Evolutionary conservation across 2,888 invertebrate species (phyloP), one percentile per base, ranked within the genome.

Genomic region (Sturmia bella): DNA sequence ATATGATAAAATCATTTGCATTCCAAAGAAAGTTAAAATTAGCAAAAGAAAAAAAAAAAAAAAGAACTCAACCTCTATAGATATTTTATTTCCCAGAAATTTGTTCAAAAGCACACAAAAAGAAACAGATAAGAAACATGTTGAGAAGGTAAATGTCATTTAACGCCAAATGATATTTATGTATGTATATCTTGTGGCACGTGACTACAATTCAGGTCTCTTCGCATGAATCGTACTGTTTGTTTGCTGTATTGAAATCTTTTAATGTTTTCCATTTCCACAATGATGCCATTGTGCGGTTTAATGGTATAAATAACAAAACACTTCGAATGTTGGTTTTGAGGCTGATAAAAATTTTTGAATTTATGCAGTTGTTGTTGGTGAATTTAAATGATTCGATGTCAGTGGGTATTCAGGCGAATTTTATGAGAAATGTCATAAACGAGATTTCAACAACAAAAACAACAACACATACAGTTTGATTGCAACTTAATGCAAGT

Each of bases 171-270:
- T 32, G 32, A 4, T 32, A n/a, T 50, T 37, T 32, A 19, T 41
- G 11, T 61, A 15, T 61, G 43, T 61, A 45, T 64, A 48, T 9
- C 19, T 37, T 50, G 19, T 59, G 70, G 37, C 70, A 70, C 70
- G 48, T 70, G 70, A 59, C 56, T 69, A 1, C 4, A 69, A 56
- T 45, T 69, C 21, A 48, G 17, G 24, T 59, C 39, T 48, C 2
- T 15, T 24, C 17, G 12, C 9, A 6, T 32, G 32, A 32, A 32
- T 32, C 9, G 32, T 9, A 32, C 5, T 32, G 32, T n/a, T n/a
- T n/a, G n/a, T n/a, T n/a, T n/a, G n/a, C n/a, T 7, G 32, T 3
- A 59, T 43, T 41, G 7, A 11, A 27, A 21, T 39, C 37, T 41
- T 59, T 32, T 32, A 32, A 32, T 32, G 11, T 57, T 0, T 50